A percentile compares a stretch with the other conserved stretches of the same genome.
These are phyloP conservation scores for Ischnura elegans DNA, from an alignment of 2,888 invertebrate genomes.

Conservation along the genomic window DNA sequence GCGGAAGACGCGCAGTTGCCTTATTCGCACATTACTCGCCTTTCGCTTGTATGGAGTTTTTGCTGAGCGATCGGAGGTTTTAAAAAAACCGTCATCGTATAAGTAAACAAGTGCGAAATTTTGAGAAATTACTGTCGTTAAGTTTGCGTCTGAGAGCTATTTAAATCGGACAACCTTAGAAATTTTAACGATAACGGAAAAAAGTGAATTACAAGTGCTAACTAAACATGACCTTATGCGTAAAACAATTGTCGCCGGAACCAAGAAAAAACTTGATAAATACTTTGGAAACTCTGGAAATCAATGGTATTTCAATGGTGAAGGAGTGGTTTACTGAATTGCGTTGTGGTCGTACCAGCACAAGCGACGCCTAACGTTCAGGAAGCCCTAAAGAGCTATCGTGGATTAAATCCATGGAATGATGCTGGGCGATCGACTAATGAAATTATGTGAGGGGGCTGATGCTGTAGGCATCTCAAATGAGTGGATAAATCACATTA, in stretches of 20 bases:
- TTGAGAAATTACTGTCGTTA: too few relatives aligned
- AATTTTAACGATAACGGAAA: conserved; percentile 8
- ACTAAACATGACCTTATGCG: conserved; percentile 31
- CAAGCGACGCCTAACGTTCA: background rate
- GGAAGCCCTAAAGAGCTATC: background rate
- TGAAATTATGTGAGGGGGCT: background rate
- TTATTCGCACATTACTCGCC: too few relatives aligned
- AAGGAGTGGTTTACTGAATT: conserved; percentile 51
- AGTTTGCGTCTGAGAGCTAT: background rate
- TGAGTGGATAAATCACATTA: background rate
- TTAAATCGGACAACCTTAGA: background rate
- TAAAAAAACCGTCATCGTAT: too few relatives aligned
- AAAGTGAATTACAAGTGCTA: conserved; percentile 48
- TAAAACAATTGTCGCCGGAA: conserved; percentile 42
- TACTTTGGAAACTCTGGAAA: conserved; percentile 42
- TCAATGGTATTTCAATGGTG: conserved; percentile 40
- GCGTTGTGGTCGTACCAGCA: conserved; percentile 69
- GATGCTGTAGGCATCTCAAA: background rate
- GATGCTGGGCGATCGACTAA: background rate
- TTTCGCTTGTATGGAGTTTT: too few relatives aligned
- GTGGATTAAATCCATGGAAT: background rate
- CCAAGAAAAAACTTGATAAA: conserved; percentile 58
- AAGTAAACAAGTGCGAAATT: too few relatives aligned
- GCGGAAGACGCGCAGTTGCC: too few relatives aligned
- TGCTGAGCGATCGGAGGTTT: too few relatives aligned